Evolutionary conservation across 2,888 invertebrate genomes (phyloP).

Genomic region (Drosophila borealis): DNA sequence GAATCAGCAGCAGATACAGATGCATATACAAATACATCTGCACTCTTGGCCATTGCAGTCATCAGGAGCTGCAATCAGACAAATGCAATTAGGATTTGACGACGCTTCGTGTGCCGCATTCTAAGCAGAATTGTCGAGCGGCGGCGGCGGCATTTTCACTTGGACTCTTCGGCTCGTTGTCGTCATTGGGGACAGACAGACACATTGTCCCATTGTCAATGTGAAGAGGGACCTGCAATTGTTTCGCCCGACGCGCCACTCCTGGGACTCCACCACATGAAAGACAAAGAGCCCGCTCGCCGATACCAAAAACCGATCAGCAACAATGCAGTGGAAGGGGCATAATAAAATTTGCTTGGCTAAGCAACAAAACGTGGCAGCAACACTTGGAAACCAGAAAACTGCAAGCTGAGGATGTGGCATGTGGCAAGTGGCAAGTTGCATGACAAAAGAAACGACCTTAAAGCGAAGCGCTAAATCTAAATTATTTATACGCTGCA

Average conservation of each 20-base stretch:
- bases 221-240: conserved; percentile 28
- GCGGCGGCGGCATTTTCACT: conserved; percentile 31
- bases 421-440: conserved; percentile 8
- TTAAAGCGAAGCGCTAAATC: background rate
- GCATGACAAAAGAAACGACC: conserved; percentile 11
- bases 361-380: conserved; percentile 38
- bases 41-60: conserved; percentile 35
- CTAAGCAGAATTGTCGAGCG: conserved; percentile 57
- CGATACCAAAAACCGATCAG: too few species aligned
- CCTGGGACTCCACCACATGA: conserved; percentile 68
- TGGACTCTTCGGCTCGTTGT: conserved; percentile 26
- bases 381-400: conserved; percentile 8
- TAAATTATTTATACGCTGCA: too few species aligned
- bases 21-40: background rate
- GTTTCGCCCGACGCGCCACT: conserved; percentile 41
- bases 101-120: conserved; percentile 68
- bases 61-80: conserved; percentile 68
- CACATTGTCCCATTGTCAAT: conserved; percentile 49
- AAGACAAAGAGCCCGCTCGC: conserved; percentile 63
- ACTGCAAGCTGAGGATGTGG: background rate
- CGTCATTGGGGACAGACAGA: conserved; percentile 42
- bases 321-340: conserved; percentile 27
- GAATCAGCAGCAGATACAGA: conserved; percentile 52
- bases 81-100: conserved; percentile 78
- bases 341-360: conserved; percentile 41